Evolutionary conservation across 2,797 vertebrate species (phyloP), one percentile per base, ranked within the genome.

Genomic region (Hemibagrus guttatus): DNA sequence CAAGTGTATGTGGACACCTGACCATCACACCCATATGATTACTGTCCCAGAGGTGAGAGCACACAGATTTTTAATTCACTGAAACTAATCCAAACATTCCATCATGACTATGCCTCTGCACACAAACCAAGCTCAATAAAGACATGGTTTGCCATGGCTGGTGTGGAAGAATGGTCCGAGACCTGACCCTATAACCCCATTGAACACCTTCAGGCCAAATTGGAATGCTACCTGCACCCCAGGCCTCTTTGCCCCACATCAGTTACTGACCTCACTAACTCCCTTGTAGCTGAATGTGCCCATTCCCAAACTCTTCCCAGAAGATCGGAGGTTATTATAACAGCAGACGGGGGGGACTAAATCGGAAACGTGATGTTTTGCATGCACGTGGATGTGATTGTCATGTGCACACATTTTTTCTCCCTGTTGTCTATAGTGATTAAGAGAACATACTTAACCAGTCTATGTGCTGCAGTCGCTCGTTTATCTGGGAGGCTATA

Each of bases 401-500:
- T 54, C 49, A 75, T 26, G 16, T 21, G 52, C 31, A n/a, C 52
- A 31, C 49, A 31, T 56, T 9, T 16, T n/a, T n/a, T 76, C 9
- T 76, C 17, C 13, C 23, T 49, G 7, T 49, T 8, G 46, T 49
- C 46, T 49, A 9, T 49, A 49, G 1, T 8, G 7, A 49, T 49
- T 49, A 49, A 49, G 46, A 46, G 46, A 46, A 46, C 46, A 46
- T 46, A 46, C 6, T 8, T 49, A 7, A 49, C 26, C 66, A 75
- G 46, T 39, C 3, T 83, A 39, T 16, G 3, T 61, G 46, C 56
- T 69, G 71, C 61, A 76, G 14, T 72, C 35, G 6, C 39, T 71
- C 3, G 26, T 74, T 79, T 84, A 89, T 81, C 85, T 69, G n/a
- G 82, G 52, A 89, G 71, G 19, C 69, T 71, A 31, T 17, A 69